Percentiles rank a stretch among this genome's conserved stretches.
These are phyloP conservation scores for Cephalotes varians DNA, from an alignment of 2,888 invertebrate genomes.

Conservation along the genomic window DNA sequence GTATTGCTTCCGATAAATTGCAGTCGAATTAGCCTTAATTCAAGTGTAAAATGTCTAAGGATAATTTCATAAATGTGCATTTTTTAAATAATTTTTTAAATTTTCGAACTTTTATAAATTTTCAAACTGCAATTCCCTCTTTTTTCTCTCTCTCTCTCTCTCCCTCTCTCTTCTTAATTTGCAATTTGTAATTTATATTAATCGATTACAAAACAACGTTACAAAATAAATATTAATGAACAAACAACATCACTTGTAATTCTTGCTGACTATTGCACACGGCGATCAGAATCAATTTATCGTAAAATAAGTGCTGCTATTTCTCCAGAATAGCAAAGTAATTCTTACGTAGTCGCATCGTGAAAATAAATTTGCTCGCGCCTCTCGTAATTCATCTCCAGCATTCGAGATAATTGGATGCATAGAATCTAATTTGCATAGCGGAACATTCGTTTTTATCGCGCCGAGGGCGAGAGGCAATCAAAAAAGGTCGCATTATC, in stretches of 20 bases:
- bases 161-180: not conserved
- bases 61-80: not conserved
- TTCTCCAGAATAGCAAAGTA: slow-evolving; percentile 18
- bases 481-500: slow-evolving; percentile 62
- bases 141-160: no score
- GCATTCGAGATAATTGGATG: slow-evolving; percentile 59
- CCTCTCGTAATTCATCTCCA: slow-evolving; percentile 46
- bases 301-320: not conserved
- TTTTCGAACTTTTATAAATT: not conserved
- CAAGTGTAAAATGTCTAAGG: not conserved
- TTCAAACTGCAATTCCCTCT: no score
- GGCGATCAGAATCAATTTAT: slow-evolving; percentile 20
- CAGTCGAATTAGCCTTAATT: not conserved
- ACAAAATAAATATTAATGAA: not conserved
- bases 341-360: slow-evolving; percentile 48
- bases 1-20: not conserved
- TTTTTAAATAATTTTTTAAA: not conserved
- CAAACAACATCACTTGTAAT: not conserved
- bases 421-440: slow-evolving; percentile 68
- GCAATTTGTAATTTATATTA: not conserved
- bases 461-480: slow-evolving; percentile 51
- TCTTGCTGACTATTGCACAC: not conserved
- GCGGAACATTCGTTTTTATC: slow-evolving; percentile 57
- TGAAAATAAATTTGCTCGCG: slow-evolving; percentile 46
- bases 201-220: no score